A percentile compares a stretch with the other conserved stretches of the same genome.
These are phyloP conservation scores for Lithophane semibrunnea DNA, from an alignment of 2,888 invertebrate genomes.

Conservation along the genomic window DNA sequence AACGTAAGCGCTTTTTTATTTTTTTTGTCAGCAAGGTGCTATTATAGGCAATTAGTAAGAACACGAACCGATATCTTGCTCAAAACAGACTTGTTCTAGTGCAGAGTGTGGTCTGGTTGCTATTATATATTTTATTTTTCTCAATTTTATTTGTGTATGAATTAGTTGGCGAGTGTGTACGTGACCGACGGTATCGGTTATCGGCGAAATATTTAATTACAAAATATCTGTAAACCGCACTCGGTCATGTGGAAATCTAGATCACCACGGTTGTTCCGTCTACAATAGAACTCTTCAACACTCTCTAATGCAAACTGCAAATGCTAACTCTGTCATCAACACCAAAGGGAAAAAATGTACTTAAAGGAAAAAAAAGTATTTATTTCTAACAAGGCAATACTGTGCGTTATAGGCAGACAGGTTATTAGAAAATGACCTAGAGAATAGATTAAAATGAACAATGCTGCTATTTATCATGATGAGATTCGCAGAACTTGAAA, in stretches of 20 bases:
- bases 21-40: constrained; percentile 45
- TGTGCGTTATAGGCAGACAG: constrained; percentile 12
- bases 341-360: constrained; percentile 17
- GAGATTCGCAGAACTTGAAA: constrained; percentile 49
- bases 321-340: constrained; percentile 2
- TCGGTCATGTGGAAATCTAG: constrained; percentile 49
- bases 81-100: constrained; percentile 39
- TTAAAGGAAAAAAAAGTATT: constrained; percentile 20
- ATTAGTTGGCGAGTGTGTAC: constrained; percentile 53
- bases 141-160: constrained; percentile 27
- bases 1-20: constrained; percentile 41
- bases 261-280: constrained; percentile 32
- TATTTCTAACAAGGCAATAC: constrained; percentile 39
- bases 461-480: constrained; percentile 45
- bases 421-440: constrained; percentile 49
- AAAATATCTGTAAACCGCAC: constrained; percentile 51
- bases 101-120: constrained; percentile 5
- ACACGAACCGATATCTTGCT: constrained; percentile 38
- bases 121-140: constrained; percentile 30
- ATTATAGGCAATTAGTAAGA: constrained; percentile 43
- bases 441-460: constrained; percentile 54
- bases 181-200: constrained; percentile 66
- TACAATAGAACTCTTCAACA: constrained; percentile 20
- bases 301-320: not conserved
- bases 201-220: constrained; percentile 68